These are phyloP conservation scores for Montipora capricornis DNA, from an alignment of 64 coral and sea anemone genomes.

Conservation along the genomic window DNA sequence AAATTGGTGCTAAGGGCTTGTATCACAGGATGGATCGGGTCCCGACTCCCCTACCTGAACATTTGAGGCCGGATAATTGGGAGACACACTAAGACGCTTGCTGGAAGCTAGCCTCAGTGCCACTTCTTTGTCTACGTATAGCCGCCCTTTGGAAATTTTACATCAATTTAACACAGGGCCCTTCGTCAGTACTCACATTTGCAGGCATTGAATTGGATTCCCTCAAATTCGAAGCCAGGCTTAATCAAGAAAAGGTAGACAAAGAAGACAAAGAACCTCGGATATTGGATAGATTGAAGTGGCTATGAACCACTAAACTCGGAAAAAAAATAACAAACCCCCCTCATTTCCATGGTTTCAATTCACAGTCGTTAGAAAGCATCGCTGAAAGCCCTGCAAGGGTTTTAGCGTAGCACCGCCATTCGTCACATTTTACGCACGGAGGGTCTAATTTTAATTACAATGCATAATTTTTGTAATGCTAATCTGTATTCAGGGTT, in stretches of 20 bases:
- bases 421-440: too few species aligned
- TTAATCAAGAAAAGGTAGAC: not conserved
- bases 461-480: too few species aligned
- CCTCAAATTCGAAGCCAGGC: too few species aligned
- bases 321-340: too few species aligned
- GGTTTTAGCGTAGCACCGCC: too few species aligned
- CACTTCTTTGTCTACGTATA: not conserved
- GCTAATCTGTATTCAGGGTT: too few species aligned
- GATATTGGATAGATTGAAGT: not conserved
- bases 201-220: too few species aligned
- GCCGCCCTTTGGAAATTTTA: not conserved
- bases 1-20: not conserved
- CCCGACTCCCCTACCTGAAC: not conserved
- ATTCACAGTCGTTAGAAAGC: not conserved
- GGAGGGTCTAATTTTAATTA: not conserved
- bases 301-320: too few species aligned
- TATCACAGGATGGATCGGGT: not conserved
- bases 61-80: not conserved
- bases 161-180: too few species aligned
- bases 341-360: not conserved
- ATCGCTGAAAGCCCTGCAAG: not conserved
- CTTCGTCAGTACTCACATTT: too few species aligned
- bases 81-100: not conserved
- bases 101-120: not conserved
- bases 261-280: not conserved